phyloP scores from a whole-genome alignment of 2,113 vertebrate species.

The Trinectes maculatus region DNA sequence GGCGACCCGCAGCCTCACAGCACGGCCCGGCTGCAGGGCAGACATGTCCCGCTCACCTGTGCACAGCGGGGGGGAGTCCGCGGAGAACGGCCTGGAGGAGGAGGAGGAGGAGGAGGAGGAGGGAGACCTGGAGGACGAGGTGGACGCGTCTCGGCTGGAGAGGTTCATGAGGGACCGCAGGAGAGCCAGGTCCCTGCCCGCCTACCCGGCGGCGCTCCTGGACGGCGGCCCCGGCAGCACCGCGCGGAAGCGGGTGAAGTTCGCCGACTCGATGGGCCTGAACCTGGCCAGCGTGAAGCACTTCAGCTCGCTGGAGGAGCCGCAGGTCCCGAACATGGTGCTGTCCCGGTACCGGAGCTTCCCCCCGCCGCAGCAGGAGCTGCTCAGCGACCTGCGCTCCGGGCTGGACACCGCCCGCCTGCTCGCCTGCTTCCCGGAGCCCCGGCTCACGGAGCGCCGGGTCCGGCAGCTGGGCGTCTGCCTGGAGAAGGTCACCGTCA shows the following conservation, averaged over 20 bases:
- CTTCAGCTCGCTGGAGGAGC: slow-evolving; percentile 88
- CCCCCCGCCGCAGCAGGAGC: slow-evolving; percentile 59
- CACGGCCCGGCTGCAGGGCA: slow-evolving; percentile 5
- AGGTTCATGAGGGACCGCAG: slow-evolving; percentile 69
- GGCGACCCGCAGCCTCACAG: too few relatives aligned
- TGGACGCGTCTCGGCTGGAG: slow-evolving; percentile 64
- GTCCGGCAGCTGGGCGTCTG: slow-evolving; percentile 79
- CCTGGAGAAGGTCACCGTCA: slow-evolving; percentile 78
- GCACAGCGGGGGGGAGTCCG: background rate
- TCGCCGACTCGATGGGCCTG: slow-evolving; percentile 90
- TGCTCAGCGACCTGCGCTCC: slow-evolving; percentile 48
- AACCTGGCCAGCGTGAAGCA: slow-evolving; percentile 88
- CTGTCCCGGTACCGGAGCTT: slow-evolving; percentile 82
- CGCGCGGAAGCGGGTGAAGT: slow-evolving; percentile 88
- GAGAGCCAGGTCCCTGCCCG: slow-evolving; percentile 77
- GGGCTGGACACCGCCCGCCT: slow-evolving; percentile 47
- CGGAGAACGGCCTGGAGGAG: slow-evolving; percentile 36
- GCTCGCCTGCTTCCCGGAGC: slow-evolving; percentile 67
- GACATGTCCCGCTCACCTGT: slow-evolving; percentile 44
- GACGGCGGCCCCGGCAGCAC: slow-evolving; percentile 29
- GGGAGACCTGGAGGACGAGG: slow-evolving; percentile 61
- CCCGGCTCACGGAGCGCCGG: slow-evolving; percentile 58
- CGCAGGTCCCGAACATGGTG: slow-evolving; percentile 84
- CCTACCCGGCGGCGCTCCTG: slow-evolving; percentile 62
- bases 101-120: slow-evolving; percentile 26